phyloP scores from a whole-genome alignment of 2,113 vertebrate species.

The Bucco capensis region DNA sequence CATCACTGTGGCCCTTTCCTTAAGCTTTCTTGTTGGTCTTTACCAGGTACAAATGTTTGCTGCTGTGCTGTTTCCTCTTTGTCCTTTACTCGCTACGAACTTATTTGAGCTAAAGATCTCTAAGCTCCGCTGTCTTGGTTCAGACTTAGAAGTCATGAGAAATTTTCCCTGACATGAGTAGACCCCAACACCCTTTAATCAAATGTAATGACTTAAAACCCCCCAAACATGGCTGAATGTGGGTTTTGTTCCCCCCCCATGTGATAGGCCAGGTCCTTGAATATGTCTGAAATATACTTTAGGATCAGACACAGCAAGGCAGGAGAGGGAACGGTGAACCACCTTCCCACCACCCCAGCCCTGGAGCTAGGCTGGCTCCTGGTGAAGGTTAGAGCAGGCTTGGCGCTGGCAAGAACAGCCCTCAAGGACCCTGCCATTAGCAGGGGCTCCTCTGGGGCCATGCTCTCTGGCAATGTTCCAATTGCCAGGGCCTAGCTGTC shows the following conservation, averaged over 20 bases:
- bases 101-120: not conserved
- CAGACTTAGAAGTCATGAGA: not conserved
- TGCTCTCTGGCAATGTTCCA: not conserved
- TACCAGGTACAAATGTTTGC: conserved; percentile 41
- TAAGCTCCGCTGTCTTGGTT: not conserved
- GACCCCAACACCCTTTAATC: not conserved
- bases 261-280: not conserved
- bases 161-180: not conserved
- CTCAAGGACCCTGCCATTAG: not conserved
- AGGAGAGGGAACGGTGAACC: not conserved
- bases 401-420: not conserved
- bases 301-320: not conserved
- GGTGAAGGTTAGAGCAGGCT: not conserved
- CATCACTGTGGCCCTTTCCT: conserved; percentile 65
- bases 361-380: not conserved
- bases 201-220: not conserved
- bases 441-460: not conserved
- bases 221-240: too few relatives aligned
- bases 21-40: conserved; percentile 62
- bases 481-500: not conserved
- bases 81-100: not conserved
- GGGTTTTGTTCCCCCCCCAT: not conserved
- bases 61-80: not conserved
- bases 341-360: not conserved
- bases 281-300: not conserved